Conservation (phyloP, 2,797 vertebrate genomes). For the Silurus aristotelis region DNA sequence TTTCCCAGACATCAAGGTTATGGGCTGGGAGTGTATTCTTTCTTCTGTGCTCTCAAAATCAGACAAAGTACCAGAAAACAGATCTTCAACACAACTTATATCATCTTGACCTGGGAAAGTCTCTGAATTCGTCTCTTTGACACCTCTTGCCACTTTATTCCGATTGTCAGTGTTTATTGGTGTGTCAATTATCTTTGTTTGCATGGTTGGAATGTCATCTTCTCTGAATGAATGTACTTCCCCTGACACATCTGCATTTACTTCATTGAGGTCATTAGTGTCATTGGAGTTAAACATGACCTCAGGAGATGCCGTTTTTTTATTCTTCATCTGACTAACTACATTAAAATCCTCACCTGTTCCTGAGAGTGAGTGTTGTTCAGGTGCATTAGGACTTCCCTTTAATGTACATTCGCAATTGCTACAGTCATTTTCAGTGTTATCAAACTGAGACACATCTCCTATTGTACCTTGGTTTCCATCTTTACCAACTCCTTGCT, state of each 20-base stretch:
- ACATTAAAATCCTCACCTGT: conserved; percentile 13
- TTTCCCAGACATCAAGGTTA: background rate
- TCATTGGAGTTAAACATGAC: background rate
- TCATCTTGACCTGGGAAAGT: conserved; percentile 19
- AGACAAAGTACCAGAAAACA: conserved; percentile 5
- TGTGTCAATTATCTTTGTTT: background rate
- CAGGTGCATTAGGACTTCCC: background rate
- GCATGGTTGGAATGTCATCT: background rate
- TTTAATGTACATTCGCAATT: background rate
- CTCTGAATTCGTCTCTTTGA: conserved; percentile 17
- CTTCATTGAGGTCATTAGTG: background rate
- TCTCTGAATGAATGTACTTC: background rate
- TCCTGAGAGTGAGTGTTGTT: conserved; percentile 22
- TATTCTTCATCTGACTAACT: background rate
- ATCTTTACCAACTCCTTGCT: conserved; percentile 5
- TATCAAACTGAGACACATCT: conserved; percentile 24
- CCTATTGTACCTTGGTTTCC: conserved; percentile 13
- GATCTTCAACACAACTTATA: conserved; percentile 13
- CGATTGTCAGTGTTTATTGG: conserved; percentile 11
- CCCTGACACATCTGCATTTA: background rate
- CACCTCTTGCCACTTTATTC: conserved; percentile 22
- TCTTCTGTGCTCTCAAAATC: conserved; percentile 16
- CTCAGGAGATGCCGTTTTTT: background rate
- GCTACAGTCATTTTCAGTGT: conserved; percentile 15
- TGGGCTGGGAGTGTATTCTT: background rate